Conservation (phyloP, 2,888 invertebrate species). For the Seira sanloemensis region DNA sequence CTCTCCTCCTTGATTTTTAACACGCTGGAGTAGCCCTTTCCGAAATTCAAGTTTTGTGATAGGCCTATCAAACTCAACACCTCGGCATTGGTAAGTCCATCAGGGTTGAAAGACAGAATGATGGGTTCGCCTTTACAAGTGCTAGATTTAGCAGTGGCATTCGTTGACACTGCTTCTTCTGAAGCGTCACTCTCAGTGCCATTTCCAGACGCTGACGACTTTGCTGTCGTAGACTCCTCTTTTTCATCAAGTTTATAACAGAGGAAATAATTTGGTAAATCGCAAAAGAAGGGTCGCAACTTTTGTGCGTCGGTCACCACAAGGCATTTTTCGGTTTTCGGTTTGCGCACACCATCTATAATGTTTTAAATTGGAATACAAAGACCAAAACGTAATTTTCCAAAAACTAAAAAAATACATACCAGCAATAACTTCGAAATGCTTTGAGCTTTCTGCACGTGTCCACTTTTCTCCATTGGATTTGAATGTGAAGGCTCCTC, state of each 20-base stretch:
- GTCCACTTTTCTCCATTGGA: not conserved
- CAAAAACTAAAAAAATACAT: too few relatives aligned
- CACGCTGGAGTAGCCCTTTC: not conserved
- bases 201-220: not conserved
- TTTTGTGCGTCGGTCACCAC: too few relatives aligned
- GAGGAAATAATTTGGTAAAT: slow-evolving; percentile 9
- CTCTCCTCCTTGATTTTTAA: slow-evolving; percentile 9
- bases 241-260: not conserved
- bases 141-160: not conserved
- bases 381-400: too few relatives aligned
- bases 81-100: slow-evolving; percentile 4
- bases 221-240: not conserved
- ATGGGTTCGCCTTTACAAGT: not conserved
- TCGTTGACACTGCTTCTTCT: not conserved
- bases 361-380: too few relatives aligned
- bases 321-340: too few relatives aligned
- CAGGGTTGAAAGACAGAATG: not conserved
- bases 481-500: not conserved
- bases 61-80: not conserved
- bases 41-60: not conserved
- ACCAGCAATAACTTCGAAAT: not conserved
- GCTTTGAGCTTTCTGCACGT: not conserved
- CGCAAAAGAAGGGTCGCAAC: slow-evolving; percentile 3
- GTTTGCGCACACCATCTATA: too few relatives aligned
- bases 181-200: not conserved